Evolutionary conservation across 2,888 invertebrate genomes (phyloP).

Genomic region (Agonopterix arenella): DNA sequence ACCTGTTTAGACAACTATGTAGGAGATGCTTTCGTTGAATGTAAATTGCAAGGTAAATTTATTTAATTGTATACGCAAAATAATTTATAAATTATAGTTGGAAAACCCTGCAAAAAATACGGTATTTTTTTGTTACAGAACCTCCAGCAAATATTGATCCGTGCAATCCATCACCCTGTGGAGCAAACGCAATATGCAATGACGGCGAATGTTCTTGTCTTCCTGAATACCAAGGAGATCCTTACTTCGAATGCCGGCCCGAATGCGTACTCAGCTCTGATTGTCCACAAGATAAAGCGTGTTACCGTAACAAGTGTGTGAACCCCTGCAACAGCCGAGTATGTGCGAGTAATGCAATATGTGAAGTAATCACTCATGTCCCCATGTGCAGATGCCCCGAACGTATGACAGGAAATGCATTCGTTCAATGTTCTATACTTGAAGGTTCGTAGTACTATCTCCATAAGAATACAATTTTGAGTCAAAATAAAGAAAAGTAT

Average conservation of each 20-base stretch:
- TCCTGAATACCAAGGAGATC: constrained; percentile 80
- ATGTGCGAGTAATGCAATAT: constrained; percentile 83
- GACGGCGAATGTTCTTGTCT: constrained; percentile 79
- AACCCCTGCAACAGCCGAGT: constrained; percentile 82
- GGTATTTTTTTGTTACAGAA: constrained; percentile 31
- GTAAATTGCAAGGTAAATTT: constrained; percentile 69
- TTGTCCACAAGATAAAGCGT: constrained; percentile 80
- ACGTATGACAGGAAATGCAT: constrained; percentile 82
- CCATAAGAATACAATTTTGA: background rate
- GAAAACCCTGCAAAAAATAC: background rate
- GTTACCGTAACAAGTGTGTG: constrained; percentile 81
- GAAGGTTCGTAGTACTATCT: constrained; percentile 38
- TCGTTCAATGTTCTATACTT: constrained; percentile 74
- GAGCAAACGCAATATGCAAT: constrained; percentile 76
- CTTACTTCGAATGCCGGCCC: constrained; percentile 81
- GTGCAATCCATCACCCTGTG: constrained; percentile 82
- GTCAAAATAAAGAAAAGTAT: background rate
- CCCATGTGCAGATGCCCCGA: constrained; percentile 84
- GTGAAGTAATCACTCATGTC: constrained; percentile 83
- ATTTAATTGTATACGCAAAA: background rate
- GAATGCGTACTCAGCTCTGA: constrained; percentile 83
- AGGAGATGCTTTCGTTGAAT: constrained; percentile 84
- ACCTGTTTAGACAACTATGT: constrained; percentile 82
- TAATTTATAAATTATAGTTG: background rate
- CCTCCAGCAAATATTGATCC: constrained; percentile 55